Evolutionary conservation across 1,140 invertebrate genomes (phyloP), one percentile per base, ranked within the genome.

Genomic region (Heliconius himera): DNA sequence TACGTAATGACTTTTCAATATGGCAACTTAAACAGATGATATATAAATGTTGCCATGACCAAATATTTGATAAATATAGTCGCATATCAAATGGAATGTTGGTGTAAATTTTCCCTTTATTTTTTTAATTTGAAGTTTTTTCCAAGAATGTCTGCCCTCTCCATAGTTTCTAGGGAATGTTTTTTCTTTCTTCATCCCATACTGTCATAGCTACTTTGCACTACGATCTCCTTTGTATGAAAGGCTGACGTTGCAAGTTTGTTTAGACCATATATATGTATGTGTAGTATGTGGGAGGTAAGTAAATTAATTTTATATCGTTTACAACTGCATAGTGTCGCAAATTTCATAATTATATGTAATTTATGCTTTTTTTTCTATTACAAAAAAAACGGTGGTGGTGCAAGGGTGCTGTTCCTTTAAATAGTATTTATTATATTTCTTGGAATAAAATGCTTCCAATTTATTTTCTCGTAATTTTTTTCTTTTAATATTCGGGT

Each of bases 71-170:
- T 89, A 80, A 79, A 76, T 73, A 74, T 79, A 81, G 90, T 90
- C 87, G 90, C 89, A 87, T 26, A 90, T 86, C 93, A 94, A 94
- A 94, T 95, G 94, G 93, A 95, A 95, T 95, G 94, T 95, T 95
- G 94, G 94, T 95, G 94, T 95, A 94, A 90, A 91, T 91, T 93
- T 90, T 90, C 83, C 87, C 90, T 85, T 75, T 75, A 83, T 87
- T 81, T 81, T 87, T 84, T 88, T 89, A 88, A 60, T 85, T 89
- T 82, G 82, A 81, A 74, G 83, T 88, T 89, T 91, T 81, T 83
- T 90, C 90, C 91, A 84, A 82, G 91, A 92, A 93, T 93, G 92
- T 90, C 85, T 86, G 80, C 80, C 87, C 91, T 84, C 76, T 89
- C 87, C 76, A 83, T 93, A 92, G 90, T 84, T 84, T 80, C 18